Conservation (phyloP, 1,140 invertebrate genomes). For the Trichonephila clavata region DNA sequence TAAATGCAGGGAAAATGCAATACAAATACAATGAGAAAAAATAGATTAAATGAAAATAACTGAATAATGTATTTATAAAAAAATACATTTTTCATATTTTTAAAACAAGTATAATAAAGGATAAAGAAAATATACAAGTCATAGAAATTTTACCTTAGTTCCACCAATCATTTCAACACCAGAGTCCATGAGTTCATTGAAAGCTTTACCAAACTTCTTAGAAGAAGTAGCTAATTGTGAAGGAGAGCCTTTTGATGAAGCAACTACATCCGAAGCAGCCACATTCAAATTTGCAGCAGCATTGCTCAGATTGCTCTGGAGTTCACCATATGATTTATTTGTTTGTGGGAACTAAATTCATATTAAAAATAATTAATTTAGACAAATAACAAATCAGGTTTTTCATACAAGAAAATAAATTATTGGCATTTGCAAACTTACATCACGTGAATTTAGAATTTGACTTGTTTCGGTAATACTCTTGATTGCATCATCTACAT, state of each 20-base stretch:
- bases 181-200: slow-evolving; percentile 88
- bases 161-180: slow-evolving; percentile 92
- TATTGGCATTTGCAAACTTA: background rate
- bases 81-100: no score
- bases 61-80: no score
- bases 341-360: slow-evolving; percentile 85
- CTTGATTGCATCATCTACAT: slow-evolving; percentile 92
- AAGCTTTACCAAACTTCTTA: slow-evolving; percentile 88
- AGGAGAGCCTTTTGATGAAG: slow-evolving; percentile 85
- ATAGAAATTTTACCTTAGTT: slow-evolving; percentile 82
- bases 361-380: background rate
- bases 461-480: slow-evolving; percentile 89
- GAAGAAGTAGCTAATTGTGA: slow-evolving; percentile 88
- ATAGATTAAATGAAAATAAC: no score
- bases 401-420: background rate
- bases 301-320: slow-evolving; percentile 91
- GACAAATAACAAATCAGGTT: background rate
- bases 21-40: no score
- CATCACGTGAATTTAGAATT: slow-evolving; percentile 82
- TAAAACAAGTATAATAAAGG: background rate
- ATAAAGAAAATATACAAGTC: slow-evolving; percentile 47
- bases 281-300: slow-evolving; percentile 91
- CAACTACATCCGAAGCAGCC: slow-evolving; percentile 89
- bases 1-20: no score
- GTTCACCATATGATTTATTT: slow-evolving; percentile 89